Conservation (phyloP, 2,113 vertebrate species). For the Sapajus apella region DNA sequence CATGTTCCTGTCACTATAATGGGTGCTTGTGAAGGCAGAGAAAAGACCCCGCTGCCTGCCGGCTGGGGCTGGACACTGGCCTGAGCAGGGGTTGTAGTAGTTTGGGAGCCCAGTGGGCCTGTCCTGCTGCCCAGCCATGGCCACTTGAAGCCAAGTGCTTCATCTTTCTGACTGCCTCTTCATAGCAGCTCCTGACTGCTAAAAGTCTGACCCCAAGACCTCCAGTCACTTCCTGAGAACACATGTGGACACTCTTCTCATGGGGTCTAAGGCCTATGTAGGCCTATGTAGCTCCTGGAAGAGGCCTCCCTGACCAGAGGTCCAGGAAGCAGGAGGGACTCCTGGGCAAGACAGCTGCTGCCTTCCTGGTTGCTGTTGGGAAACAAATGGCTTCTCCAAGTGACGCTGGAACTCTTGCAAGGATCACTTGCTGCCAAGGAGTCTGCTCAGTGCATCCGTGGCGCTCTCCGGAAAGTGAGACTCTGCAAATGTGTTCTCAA, state of each 20-base stretch:
- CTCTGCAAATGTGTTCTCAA: conserved; percentile 66
- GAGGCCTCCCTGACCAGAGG: not conserved
- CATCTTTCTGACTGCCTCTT: not conserved
- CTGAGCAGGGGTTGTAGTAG: not conserved
- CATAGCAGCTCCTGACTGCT: not conserved
- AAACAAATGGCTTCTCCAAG: conserved; percentile 60
- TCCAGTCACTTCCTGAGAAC: not conserved
- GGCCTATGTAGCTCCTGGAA: not conserved
- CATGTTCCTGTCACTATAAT: rapidly evolving
- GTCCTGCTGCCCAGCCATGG: not conserved
- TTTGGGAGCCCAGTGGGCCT: not conserved
- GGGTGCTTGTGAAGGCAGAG: no score
- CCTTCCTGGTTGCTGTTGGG: conserved; percentile 45
- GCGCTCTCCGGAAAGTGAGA: conserved; percentile 57
- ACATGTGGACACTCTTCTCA: not conserved
- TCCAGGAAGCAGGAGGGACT: not conserved
- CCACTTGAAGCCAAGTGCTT: not conserved
- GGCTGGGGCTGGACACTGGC: not conserved
- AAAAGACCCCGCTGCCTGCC: not conserved
- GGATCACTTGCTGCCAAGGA: conserved; percentile 44
- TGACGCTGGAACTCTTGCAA: conserved; percentile 3
- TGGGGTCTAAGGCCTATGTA: not conserved
- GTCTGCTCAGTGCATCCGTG: not conserved
- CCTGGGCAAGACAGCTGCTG: not conserved
- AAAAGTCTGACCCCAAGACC: not conserved